Conservation (phyloP, 2,113 vertebrate species). For the Catharus minimus region DNA sequence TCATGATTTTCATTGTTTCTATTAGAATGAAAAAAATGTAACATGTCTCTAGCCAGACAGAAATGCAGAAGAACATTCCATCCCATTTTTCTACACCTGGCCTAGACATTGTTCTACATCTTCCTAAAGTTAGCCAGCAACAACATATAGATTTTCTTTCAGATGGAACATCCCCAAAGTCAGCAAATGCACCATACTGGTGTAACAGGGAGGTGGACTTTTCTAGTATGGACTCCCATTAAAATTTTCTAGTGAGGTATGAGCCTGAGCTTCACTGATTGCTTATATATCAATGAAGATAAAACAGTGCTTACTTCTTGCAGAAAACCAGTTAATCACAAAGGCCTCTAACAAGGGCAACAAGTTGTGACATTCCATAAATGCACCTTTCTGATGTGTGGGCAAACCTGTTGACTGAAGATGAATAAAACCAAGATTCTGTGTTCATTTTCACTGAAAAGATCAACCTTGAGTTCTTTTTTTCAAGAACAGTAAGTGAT, state of each 20-base stretch:
- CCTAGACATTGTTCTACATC: not conserved
- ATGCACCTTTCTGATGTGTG: rapidly evolving
- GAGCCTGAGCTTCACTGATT: not conserved
- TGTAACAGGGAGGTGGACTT: not conserved
- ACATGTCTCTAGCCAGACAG: not conserved
- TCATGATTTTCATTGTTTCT: not conserved
- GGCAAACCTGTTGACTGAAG: not conserved
- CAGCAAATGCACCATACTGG: not conserved
- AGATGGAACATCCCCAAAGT: not conserved
- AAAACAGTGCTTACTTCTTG: not conserved
- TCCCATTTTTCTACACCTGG: not conserved
- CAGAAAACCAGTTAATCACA: not conserved
- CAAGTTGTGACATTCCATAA: not conserved
- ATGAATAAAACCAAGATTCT: not conserved
- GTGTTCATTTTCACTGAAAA: not conserved
- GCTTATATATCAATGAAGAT: not conserved
- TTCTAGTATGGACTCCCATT: not conserved
- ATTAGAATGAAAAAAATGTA: not conserved
- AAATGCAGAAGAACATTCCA: not conserved
- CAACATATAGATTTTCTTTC: not conserved
- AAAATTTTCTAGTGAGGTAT: not conserved
- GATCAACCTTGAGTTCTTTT: not conserved
- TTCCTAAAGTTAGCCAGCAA: not conserved
- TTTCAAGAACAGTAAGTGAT: not conserved
- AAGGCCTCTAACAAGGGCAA: not conserved